Evolutionary conservation across 2,113 vertebrate species (phyloP).

Genomic region (Bambusicola thoracicus): DNA sequence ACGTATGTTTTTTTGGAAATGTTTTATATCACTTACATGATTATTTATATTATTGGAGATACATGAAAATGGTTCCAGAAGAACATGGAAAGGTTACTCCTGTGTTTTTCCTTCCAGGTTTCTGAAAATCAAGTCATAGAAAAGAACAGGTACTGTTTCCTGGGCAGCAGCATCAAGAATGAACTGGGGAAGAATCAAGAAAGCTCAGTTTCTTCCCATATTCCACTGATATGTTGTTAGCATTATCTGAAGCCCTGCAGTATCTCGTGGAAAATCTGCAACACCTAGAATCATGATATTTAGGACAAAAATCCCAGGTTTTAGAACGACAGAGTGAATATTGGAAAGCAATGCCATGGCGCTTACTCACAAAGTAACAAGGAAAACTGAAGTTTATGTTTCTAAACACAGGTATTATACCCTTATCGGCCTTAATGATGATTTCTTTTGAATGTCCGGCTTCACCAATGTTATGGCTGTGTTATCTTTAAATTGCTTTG

Average conservation of each 20-base stretch:
- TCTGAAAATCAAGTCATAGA: neutral
- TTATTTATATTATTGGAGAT: neutral
- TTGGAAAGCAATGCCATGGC: neutral
- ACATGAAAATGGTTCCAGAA: conserved; percentile 13
- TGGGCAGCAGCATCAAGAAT: neutral
- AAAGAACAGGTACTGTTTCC: neutral
- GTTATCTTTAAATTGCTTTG: neutral
- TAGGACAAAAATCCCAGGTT: neutral
- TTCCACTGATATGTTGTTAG: neutral
- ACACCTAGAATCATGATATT: neutral
- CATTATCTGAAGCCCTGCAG: neutral
- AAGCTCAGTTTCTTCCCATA: neutral
- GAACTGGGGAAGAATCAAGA: neutral
- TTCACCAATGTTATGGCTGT: neutral
- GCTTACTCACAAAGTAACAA: neutral
- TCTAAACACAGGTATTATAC: neutral
- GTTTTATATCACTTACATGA: conserved; percentile 18
- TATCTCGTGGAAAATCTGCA: neutral
- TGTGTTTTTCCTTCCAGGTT: neutral
- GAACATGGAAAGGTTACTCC: neutral
- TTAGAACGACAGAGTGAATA: neutral
- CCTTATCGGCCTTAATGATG: neutral
- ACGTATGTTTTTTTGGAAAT: conserved; percentile 19
- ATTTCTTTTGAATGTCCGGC: neutral
- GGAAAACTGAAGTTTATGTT: neutral